Conservation (phyloP, 2,113 vertebrate species). For the Elephas maximus region DNA sequence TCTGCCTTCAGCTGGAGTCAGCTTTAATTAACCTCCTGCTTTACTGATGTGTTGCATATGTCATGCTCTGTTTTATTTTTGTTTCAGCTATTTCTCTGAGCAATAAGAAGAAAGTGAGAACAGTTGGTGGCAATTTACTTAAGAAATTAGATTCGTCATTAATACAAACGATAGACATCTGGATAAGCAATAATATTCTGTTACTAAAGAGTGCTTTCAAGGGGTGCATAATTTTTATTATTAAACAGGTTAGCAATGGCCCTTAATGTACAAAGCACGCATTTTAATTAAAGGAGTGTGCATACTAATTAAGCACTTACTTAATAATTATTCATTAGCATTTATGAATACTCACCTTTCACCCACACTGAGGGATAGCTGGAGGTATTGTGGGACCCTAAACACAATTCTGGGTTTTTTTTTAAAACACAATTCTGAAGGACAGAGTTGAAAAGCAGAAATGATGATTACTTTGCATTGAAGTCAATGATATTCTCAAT, state of each 20-base stretch:
- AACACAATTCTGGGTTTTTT: not conserved
- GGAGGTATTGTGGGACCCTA: not conserved
- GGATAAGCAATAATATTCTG: conserved; percentile 59
- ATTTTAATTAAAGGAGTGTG: conserved; percentile 56
- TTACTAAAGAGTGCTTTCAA: conserved; percentile 55
- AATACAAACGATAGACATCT: conserved; percentile 76
- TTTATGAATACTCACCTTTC: not conserved
- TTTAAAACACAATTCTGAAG: too few species aligned
- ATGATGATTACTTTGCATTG: not conserved
- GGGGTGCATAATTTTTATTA: conserved; percentile 61
- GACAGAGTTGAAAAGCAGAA: not conserved
- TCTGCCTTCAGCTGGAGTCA: conserved; percentile 3
- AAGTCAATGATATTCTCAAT: not conserved
- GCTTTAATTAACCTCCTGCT: conserved; percentile 63
- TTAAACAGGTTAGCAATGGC: conserved; percentile 53
- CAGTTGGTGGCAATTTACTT: conserved; percentile 81
- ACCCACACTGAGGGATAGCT: not conserved
- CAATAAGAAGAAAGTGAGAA: conserved; percentile 77
- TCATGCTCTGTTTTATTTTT: conserved; percentile 68
- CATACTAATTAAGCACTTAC: conserved; percentile 24
- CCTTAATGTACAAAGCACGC: conserved; percentile 43
- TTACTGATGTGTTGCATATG: conserved; percentile 53
- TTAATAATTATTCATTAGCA: conserved; percentile 28
- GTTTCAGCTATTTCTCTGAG: conserved; percentile 70
- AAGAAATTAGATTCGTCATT: conserved; percentile 82